Base-by-base conservation (phyloP, 2,888 invertebrate species). In the Melitaea athalia region DNA sequence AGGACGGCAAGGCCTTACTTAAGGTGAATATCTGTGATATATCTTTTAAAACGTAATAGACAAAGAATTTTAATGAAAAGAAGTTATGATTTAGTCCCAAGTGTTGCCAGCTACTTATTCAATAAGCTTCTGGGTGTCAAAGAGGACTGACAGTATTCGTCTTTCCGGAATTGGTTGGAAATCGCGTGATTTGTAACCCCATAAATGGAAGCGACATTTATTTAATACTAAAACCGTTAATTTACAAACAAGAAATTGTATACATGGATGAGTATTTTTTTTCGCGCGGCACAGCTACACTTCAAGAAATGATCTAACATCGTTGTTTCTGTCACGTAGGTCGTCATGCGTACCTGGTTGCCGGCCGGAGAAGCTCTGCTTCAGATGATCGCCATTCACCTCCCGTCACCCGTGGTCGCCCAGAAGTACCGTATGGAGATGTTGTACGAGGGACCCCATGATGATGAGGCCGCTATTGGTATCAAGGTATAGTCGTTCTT, bases 361-460 rank as follows among this genome's bases (percentile, higher is more conserved):
- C 99, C 99, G 67, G 99, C 99, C 86, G 99, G 99, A 79, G 99
- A 99, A 91, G 98, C 99, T 82, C 94, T 99, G 82, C 97, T 99
- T 93, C 99, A 99, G 95, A 99, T 99, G 99, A 99, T 99, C 93
- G 98, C 99, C 93, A 99, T 99, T 88, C 99, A 99, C 88, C 94
- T 99, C 88, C 99, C 99, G 71, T 99, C 99, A 42, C 99, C 99
- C 4, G 99, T 99, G 64, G 98, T 98, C 70, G 99, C 99, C 66
- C 99, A 99, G 93, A 98, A 97, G 89, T 99, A 99, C 94, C 96
- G 99, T 93, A 98, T 98, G 97, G 99, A 99, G 94, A 97, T 99
- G 97, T 94, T 99, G 92, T 99, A 99, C 90, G 99, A 99, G 93
- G 99, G 99, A 80, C 99, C 99, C 66, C 95, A 95, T 73, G 99